phyloP scores from a whole-genome alignment of 2,888 invertebrate genomes.

The Microchrysa polita region DNA sequence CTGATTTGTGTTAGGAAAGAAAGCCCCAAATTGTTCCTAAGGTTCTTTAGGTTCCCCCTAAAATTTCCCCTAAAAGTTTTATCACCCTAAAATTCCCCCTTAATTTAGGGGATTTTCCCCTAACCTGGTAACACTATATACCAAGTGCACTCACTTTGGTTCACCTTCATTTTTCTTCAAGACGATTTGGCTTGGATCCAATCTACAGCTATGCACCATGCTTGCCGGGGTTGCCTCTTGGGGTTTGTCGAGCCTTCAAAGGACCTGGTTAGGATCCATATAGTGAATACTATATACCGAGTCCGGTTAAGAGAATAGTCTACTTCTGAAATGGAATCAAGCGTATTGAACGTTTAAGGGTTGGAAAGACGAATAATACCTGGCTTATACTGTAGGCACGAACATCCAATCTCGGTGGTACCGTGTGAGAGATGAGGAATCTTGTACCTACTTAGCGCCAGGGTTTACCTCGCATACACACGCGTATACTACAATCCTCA shows the following conservation, averaged over 20 bases:
- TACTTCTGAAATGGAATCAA: not conserved
- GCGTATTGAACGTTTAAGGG: not conserved
- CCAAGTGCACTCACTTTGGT: too few species aligned
- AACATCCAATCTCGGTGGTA: not conserved
- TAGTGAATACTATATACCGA: not conserved
- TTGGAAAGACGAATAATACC: too few species aligned
- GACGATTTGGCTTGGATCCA: not conserved
- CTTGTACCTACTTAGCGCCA: constrained; percentile 29
- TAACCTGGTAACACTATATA: too few species aligned
- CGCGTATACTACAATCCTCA: not conserved
- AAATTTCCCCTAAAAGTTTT: too few species aligned
- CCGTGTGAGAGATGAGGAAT: constrained; percentile 4
- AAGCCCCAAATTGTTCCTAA: too few species aligned
- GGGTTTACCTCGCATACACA: constrained; percentile 28
- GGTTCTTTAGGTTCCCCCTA: too few species aligned
- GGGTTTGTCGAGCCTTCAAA: not conserved
- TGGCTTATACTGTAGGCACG: not conserved
- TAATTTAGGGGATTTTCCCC: too few species aligned
- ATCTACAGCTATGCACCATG: not conserved
- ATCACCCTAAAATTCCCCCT: too few species aligned
- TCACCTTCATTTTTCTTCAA: constrained; percentile 10
- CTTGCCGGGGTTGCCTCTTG: not conserved
- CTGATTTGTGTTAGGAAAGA: too few species aligned
- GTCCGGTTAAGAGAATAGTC: not conserved
- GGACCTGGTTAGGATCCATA: not conserved